Conservation (phyloP, 2,797 vertebrate genomes). For the Zenarchopterus dispar region DNA sequence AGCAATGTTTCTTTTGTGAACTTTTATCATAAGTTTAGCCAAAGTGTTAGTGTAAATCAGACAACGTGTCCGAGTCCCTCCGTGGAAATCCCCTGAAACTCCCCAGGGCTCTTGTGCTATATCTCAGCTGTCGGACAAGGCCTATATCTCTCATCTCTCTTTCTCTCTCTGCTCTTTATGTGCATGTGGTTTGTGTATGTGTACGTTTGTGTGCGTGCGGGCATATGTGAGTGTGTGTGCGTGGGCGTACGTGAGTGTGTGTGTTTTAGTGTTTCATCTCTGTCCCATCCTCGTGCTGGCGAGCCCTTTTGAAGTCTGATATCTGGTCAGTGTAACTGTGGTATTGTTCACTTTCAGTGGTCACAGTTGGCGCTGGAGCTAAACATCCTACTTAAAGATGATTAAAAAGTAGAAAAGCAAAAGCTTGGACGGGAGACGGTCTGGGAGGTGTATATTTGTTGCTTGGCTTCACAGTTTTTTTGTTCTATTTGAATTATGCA, state of each 20-base stretch:
- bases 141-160: conserved; percentile 65
- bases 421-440: background rate
- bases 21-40: conserved; percentile 80
- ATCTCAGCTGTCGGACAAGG: conserved; percentile 75
- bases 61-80: conserved; percentile 72
- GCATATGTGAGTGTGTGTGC: conserved; percentile 27
- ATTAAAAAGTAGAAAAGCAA: conserved; percentile 16
- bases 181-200: conserved; percentile 37
- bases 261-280: conserved; percentile 49
- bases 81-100: conserved; percentile 81
- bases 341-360: conserved; percentile 58
- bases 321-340: conserved; percentile 68
- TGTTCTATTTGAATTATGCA: too few relatives aligned
- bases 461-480: too few relatives aligned
- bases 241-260: conserved; percentile 7
- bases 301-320: conserved; percentile 64
- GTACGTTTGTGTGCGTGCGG: conserved; percentile 23
- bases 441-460: background rate
- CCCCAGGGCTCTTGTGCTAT: conserved; percentile 73
- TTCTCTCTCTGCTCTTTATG: conserved; percentile 23
- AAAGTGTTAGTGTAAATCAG: conserved; percentile 82
- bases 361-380: conserved; percentile 47
- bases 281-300: conserved; percentile 31
- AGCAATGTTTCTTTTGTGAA: conserved; percentile 71
- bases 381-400: conserved; percentile 39